phyloP scores from a whole-genome alignment of 1,140 invertebrate species.

The Drosophila equinoxialis region DNA sequence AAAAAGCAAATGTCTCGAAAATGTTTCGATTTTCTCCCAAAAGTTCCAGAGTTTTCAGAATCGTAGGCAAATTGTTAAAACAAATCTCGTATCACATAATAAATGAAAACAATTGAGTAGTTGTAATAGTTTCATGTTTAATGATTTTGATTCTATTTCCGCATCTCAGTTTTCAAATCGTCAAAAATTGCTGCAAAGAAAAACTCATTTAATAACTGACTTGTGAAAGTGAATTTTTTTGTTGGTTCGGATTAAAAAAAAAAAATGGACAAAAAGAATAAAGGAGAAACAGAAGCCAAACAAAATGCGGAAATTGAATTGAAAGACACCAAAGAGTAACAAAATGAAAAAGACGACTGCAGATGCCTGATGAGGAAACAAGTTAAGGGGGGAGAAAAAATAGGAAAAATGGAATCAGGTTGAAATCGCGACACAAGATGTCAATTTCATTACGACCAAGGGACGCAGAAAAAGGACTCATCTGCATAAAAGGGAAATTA shows the following conservation, averaged over 20 bases:
- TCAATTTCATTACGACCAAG: slow-evolving; percentile 73
- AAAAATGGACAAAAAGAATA: not conserved
- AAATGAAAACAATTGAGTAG: not conserved
- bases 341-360: not conserved
- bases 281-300: slow-evolving; percentile 22
- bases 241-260: not conserved
- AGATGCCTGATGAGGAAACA: slow-evolving; percentile 50
- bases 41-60: no score
- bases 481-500: slow-evolving; percentile 81
- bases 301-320: slow-evolving; percentile 71
- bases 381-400: slow-evolving; percentile 27
- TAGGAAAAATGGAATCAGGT: slow-evolving; percentile 60
- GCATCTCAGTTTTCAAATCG: not conserved
- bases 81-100: no score
- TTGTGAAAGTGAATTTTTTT: not conserved
- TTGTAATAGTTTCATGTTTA: not conserved
- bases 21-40: no score
- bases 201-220: not conserved
- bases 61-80: no score
- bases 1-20: no score
- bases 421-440: slow-evolving; percentile 72
- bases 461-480: slow-evolving; percentile 53
- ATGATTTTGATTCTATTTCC: not conserved
- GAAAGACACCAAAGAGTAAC: slow-evolving; percentile 22
- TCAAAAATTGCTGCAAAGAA: not conserved